These are phyloP conservation scores for Scaptomyza reducta DNA, from an alignment of 2,888 invertebrate genomes.

Conservation along the genomic window DNA sequence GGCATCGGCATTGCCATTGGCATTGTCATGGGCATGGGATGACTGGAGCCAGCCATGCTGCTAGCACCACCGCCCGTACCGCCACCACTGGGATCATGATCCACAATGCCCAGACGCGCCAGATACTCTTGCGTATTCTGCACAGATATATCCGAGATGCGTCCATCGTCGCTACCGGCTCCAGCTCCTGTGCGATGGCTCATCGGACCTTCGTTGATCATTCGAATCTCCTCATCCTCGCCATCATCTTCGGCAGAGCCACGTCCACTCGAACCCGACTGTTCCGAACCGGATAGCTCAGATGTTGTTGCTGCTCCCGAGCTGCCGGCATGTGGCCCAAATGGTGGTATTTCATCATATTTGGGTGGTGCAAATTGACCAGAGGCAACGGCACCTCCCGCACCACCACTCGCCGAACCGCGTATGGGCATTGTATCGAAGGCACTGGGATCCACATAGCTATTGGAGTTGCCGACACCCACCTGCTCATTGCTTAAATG, in stretches of 20 bases:
- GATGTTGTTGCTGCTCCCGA: conserved; percentile 93
- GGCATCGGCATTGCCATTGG: conserved; percentile 80
- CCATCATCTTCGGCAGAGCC: conserved; percentile 98
- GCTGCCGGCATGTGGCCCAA: conserved; percentile 91
- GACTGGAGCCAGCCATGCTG: conserved; percentile 86
- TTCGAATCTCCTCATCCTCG: conserved; percentile 98
- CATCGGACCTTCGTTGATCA: conserved; percentile 97
- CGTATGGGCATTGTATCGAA: conserved; percentile 95
- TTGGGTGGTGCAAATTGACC: conserved; percentile 94
- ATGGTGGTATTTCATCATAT: conserved; percentile 95
- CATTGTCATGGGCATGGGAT: conserved; percentile 86
- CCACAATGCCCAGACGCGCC: conserved; percentile 96
- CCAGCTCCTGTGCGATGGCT: conserved; percentile 85
- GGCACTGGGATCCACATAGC: conserved; percentile 94
- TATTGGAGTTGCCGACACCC: conserved; percentile 88
- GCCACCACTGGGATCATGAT: conserved; percentile 87
- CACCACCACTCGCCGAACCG: conserved; percentile 80
- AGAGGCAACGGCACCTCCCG: conserved; percentile 82
- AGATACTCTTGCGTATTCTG: conserved; percentile 98
- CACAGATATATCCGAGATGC: conserved; percentile 94
- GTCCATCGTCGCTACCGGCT: conserved; percentile 86
- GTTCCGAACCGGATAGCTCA: conserved; percentile 96
- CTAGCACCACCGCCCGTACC: conserved; percentile 89
- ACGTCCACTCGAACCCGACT: conserved; percentile 97
- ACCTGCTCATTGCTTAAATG: conserved; percentile 89